phyloP scores from a whole-genome alignment of 1,140 invertebrate species.

The Laupala kohalensis region DNA sequence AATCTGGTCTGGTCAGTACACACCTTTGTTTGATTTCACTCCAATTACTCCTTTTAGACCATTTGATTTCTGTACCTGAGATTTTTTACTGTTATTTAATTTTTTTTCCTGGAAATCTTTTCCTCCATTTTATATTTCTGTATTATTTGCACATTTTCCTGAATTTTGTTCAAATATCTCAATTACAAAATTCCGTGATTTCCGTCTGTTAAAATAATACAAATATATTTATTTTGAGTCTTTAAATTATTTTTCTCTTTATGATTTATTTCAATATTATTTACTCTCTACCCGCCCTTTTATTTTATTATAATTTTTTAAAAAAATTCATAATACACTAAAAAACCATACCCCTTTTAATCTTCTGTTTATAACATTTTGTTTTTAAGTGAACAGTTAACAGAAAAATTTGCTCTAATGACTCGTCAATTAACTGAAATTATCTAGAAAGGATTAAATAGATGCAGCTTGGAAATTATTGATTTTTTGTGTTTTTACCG shows the following conservation, averaged over 20 bases:
- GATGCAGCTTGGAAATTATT: no score
- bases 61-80: background rate
- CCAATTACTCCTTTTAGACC: background rate
- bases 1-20: background rate
- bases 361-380: no score
- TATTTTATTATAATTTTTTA: slow-evolving; percentile 4
- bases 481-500: no score
- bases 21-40: background rate
- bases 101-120: background rate
- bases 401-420: no score
- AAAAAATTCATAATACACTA: no score
- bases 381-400: no score
- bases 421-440: no score
- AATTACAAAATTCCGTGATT: no score
- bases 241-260: background rate
- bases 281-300: slow-evolving; percentile 37
- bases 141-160: background rate
- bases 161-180: background rate
- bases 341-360: no score
- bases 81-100: background rate
- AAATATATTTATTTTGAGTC: no score
- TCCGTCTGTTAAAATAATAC: no score
- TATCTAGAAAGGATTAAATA: no score
- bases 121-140: background rate
- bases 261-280: slow-evolving; percentile 22